Evolutionary conservation across 2,888 invertebrate species (phyloP), one percentile per base, ranked within the genome.

Genomic region (Polydesmus complanatus): DNA sequence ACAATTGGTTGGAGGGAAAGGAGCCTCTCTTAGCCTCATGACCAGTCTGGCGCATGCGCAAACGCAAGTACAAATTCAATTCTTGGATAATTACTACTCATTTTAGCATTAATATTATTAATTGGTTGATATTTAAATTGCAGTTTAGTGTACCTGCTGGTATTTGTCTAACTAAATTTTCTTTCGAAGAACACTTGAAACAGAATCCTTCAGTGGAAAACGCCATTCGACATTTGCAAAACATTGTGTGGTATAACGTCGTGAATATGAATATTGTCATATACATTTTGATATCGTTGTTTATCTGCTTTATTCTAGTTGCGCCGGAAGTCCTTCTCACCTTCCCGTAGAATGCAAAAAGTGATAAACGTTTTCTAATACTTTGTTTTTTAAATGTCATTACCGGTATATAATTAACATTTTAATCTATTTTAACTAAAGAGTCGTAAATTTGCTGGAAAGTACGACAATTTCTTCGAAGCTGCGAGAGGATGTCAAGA

Each of bases 1-100:
- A 0, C 70, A 73, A 3, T 71, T 83, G 11, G 83, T 85, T 0
- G 90, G 90, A 0, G 88, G 87, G 0, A 89, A 89, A 73, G 88
- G 85, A 11, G 81, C 84, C 1, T 88, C 88, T 1, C 73, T 90
- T 11, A 85, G 85, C 0, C 72, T 83, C 48, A 73, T 89, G 52
- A 73, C 77, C 5, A 71, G 72, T 21, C 67, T 75, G 53, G 67
- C 72, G 23, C 61, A 60, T 37, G 62, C 64, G 56, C 64, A 65
- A 49, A n/a, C n/a, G n/a, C n/a, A n/a, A n/a, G n/a, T n/a, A 14
- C 5, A 37, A 37, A 37, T 8, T 37, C 8, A 8, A 37, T 37
- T 37, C 5, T 37, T 14, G 8, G 37, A 14, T 37, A 56, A 51
- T 18, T 56, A n/a, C 55, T 63, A 58, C 51, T 55, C 58, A 25